These are phyloP conservation scores for Vimba vimba DNA, from an alignment of 2,113 vertebrate genomes.

Conservation along the genomic window DNA sequence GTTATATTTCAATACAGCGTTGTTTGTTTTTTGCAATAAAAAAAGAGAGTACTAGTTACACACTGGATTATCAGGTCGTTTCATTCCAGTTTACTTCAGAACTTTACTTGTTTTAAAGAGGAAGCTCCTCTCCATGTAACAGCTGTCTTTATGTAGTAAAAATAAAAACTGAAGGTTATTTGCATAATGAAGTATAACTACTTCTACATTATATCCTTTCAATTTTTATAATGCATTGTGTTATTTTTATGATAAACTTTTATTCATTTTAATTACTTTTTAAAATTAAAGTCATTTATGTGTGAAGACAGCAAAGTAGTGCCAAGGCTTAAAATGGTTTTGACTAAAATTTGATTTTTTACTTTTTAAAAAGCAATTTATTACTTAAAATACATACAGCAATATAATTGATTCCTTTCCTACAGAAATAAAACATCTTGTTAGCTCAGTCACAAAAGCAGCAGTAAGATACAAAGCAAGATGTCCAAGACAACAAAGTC, in stretches of 20 bases:
- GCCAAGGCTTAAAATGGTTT: not conserved
- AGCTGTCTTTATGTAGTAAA: not conserved
- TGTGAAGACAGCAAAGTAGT: too few relatives aligned
- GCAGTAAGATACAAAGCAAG: conserved; percentile 19
- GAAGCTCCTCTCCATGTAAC: not conserved
- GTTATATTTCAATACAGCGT: too few relatives aligned
- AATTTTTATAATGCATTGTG: not conserved
- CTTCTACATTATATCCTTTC: not conserved
- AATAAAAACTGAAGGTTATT: not conserved
- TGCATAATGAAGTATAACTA: not conserved
- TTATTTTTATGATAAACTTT: not conserved
- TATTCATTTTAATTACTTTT: too few relatives aligned
- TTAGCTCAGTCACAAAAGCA: not conserved
- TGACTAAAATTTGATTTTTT: too few relatives aligned
- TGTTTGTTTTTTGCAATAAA: too few relatives aligned
- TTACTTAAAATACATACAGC: too few relatives aligned
- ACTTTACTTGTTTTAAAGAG: not conserved
- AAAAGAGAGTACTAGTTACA: not conserved
- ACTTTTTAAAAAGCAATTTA: too few relatives aligned
- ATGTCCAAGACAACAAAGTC: not conserved
- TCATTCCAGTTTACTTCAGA: conserved; percentile 1
- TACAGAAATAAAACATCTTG: not conserved
- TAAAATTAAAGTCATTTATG: too few relatives aligned
- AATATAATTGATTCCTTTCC: not conserved
- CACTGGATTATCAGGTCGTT: not conserved